phyloP scores from a whole-genome alignment of 2,797 vertebrate species.

The Helarctos malayanus region DNA sequence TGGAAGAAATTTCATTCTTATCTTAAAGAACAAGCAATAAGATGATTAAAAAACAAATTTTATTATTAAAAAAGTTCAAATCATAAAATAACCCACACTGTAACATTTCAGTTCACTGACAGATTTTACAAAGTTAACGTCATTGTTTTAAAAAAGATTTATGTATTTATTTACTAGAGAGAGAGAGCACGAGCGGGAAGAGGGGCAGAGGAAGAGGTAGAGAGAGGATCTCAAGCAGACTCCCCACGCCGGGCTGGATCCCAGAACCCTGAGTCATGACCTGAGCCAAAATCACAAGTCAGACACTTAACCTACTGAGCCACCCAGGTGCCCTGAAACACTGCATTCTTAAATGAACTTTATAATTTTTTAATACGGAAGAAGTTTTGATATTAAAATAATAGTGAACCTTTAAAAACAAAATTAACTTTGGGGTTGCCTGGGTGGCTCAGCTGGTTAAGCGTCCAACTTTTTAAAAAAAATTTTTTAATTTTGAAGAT shows the following conservation, averaged over 20 bases:
- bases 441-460: not conserved
- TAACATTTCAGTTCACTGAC: conserved; percentile 12
- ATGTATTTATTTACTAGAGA: not conserved
- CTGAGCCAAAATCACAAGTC: not conserved
- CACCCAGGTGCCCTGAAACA: not conserved
- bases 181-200: not conserved
- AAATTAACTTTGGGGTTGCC: not conserved
- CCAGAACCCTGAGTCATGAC: not conserved
- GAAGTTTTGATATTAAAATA: not conserved
- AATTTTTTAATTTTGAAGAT: too few relatives aligned
- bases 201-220: not conserved
- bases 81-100: not conserved
- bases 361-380: not conserved
- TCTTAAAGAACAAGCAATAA: not conserved
- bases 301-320: not conserved
- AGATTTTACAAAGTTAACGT: conserved; percentile 59
- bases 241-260: rapidly evolving
- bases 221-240: not conserved
- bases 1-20: not conserved
- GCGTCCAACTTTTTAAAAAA: not conserved
- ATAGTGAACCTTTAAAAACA: not conserved
- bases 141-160: not conserved
- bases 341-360: not conserved
- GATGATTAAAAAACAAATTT: not conserved
- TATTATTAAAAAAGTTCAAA: conserved; percentile 39